Evolutionary conservation across 2,888 invertebrate genomes (phyloP).

Genomic region (Leucozona laternaria): DNA sequence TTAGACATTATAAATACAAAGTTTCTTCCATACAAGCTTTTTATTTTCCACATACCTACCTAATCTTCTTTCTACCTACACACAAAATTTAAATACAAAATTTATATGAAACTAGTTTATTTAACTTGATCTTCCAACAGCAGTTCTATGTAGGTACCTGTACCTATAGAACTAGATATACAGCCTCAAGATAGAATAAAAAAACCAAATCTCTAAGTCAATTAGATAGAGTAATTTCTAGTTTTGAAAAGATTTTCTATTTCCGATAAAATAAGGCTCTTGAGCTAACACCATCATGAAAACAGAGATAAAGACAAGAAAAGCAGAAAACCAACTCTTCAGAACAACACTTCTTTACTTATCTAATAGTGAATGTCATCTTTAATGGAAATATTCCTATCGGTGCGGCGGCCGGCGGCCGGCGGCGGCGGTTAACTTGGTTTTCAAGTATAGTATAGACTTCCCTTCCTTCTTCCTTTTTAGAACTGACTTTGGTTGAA

Average conservation of each 20-base stretch:
- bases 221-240: constrained; percentile 25
- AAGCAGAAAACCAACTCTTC: constrained; percentile 38
- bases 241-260: constrained; percentile 29
- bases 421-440: no score
- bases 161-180: neutral
- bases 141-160: neutral
- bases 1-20: neutral
- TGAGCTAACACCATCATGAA: constrained; percentile 9
- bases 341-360: constrained; percentile 1
- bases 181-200: constrained; percentile 29
- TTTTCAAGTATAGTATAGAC: constrained; percentile 65
- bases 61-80: neutral
- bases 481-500: constrained; percentile 13
- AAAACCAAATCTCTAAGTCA: constrained; percentile 50
- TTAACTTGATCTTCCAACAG: constrained; percentile 31
- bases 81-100: constrained; percentile 6
- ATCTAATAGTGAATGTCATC: constrained; percentile 21
- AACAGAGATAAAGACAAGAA: neutral
- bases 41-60: neutral
- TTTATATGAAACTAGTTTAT: constrained; percentile 10
- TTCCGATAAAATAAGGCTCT: constrained; percentile 24
- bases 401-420: no score
- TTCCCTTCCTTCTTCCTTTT: constrained; percentile 54
- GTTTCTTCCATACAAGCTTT: neutral
- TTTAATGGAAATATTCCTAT: constrained; percentile 31